Evolutionary conservation across 2,797 vertebrate genomes (phyloP).

Genomic region (Semaprochilodus insignis): DNA sequence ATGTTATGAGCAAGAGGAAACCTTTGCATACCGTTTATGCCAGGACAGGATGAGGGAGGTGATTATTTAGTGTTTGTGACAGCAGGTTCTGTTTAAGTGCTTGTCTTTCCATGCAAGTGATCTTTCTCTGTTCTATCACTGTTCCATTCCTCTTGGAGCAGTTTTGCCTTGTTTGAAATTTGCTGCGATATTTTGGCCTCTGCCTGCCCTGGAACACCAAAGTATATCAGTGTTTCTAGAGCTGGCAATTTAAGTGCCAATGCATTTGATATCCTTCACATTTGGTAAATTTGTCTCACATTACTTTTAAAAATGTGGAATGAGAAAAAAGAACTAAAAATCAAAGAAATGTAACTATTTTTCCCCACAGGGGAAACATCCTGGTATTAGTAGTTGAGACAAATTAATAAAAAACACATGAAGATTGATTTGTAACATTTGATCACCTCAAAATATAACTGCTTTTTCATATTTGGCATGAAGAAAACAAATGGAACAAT

Average conservation of each 20-base stretch:
- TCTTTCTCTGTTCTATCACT: background rate
- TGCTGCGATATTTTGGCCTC: background rate
- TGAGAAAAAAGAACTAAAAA: background rate
- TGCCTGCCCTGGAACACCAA: background rate
- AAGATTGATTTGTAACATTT: background rate
- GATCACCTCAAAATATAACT: background rate
- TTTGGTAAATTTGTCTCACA: too few species aligned
- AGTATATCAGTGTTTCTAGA: background rate
- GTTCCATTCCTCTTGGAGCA: background rate
- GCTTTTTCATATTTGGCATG: background rate
- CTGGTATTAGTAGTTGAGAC: background rate
- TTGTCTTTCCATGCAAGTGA: background rate
- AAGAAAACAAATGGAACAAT: conserved; percentile 1
- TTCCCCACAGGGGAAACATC: background rate
- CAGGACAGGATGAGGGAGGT: background rate
- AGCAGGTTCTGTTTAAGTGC: background rate
- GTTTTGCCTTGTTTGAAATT: background rate
- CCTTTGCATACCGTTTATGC: background rate
- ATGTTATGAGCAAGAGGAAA: too few species aligned
- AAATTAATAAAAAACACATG: background rate
- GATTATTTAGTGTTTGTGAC: background rate
- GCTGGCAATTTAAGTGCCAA: background rate
- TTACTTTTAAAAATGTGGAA: background rate
- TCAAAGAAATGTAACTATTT: background rate
- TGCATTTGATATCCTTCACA: background rate